Percentiles rank a stretch among this genome's conserved stretches.
Evolutionary conservation across 2,888 invertebrate genomes (phyloP).

Genomic region (Creontiades dilutus): DNA sequence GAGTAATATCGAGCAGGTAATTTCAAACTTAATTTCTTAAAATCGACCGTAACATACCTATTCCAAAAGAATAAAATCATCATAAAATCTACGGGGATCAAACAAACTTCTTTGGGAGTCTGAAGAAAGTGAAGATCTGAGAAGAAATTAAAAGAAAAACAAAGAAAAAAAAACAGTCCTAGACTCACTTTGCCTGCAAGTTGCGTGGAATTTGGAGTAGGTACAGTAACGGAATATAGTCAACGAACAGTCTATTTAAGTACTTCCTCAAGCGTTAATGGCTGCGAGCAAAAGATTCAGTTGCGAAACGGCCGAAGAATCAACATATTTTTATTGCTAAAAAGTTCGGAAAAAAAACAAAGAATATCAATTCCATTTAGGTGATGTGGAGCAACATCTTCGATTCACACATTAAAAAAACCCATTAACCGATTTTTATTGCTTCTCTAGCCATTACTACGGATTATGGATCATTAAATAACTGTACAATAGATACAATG

Average conservation of each 20-base stretch:
- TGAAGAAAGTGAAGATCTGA: no score
- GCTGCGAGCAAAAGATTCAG: background rate
- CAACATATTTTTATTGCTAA: background rate
- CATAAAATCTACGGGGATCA: no score
- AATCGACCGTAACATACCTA: no score
- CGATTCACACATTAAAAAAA: background rate
- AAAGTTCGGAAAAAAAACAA: background rate
- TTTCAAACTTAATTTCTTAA: no score
- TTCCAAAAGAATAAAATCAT: no score
- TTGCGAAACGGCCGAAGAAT: background rate
- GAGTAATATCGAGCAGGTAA: no score
- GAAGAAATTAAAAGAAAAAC: no score
- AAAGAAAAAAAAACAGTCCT: no score
- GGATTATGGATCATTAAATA: background rate
- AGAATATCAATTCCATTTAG: constrained; percentile 16
- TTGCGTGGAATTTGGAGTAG: background rate
- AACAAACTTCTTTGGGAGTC: no score
- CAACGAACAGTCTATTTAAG: background rate
- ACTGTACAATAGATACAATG: constrained; percentile 11
- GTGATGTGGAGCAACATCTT: background rate
- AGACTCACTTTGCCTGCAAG: no score
- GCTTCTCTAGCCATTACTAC: background rate
- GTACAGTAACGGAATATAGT: background rate
- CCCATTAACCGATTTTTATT: background rate
- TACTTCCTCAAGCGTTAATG: constrained; percentile 13